A percentile compares a stretch with the other conserved stretches of the same genome.
phyloP scores from a whole-genome alignment of 2,113 vertebrate species.

The Lepidothrix coronata region DNA sequence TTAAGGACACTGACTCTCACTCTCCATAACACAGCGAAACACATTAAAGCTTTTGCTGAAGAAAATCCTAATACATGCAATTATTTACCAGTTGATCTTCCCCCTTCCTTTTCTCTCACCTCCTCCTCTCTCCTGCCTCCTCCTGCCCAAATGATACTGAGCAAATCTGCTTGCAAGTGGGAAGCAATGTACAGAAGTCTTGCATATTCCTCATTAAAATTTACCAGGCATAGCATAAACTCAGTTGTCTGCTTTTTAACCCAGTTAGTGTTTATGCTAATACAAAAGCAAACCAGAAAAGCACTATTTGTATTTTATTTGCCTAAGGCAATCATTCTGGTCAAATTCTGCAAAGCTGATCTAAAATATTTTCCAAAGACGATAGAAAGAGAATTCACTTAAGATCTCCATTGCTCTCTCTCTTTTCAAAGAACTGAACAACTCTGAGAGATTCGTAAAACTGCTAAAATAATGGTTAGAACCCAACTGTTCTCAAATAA shows the following conservation, averaged over 20 bases:
- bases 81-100: constrained; percentile 15
- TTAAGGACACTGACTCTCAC: not conserved
- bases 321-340: not conserved
- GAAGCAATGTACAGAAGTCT: not conserved
- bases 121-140: not conserved
- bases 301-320: not conserved
- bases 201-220: not conserved
- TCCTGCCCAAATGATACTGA: not conserved
- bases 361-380: not conserved
- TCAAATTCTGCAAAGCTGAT: not conserved
- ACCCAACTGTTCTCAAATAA: not conserved
- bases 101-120: not conserved
- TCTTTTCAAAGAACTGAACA: not conserved
- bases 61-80: not conserved
- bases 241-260: not conserved
- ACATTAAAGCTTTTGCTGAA: not conserved
- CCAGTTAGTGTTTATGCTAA: not conserved
- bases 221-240: not conserved
- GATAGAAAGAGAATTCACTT: not conserved
- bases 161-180: not conserved
- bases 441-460: not conserved
- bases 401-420: not conserved
- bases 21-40: not conserved
- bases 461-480: not conserved
- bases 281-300: not conserved